Evolutionary conservation across 2,888 invertebrate species (phyloP).

Genomic region (Dasysyrphus albostriatus): DNA sequence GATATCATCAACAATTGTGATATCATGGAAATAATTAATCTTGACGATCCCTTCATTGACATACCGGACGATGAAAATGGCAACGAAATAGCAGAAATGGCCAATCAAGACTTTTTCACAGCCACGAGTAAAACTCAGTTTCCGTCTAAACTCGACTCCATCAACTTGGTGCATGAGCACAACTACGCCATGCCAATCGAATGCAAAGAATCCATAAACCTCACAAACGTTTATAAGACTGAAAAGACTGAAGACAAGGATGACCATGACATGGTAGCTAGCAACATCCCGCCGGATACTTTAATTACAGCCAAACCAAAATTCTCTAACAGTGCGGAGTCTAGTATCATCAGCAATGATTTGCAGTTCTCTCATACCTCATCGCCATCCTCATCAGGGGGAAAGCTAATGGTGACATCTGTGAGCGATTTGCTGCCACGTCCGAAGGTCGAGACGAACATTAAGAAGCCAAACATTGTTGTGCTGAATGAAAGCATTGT

Average conservation of each 20-base stretch:
- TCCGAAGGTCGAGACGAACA: conserved; percentile 34
- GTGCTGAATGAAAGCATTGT: conserved; percentile 83
- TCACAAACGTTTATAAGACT: conserved; percentile 80
- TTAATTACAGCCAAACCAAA: conserved; percentile 63
- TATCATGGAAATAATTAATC: conserved; percentile 83
- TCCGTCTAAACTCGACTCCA: conserved; percentile 4
- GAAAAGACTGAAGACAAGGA: conserved; percentile 80
- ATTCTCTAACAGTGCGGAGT: conserved; percentile 21
- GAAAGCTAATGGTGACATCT: conserved; percentile 72
- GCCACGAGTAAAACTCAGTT: conserved; percentile 1
- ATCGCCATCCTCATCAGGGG: conserved; percentile 68
- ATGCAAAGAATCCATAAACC: conserved; percentile 80
- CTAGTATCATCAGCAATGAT: conserved; percentile 39
- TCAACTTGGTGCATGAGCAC: conserved; percentile 80
- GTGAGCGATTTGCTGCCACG: conserved; percentile 67
- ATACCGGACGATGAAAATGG: conserved; percentile 81
- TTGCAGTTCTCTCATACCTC: conserved; percentile 25
- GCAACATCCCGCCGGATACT: conserved; percentile 32
- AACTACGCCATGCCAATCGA: conserved; percentile 80
- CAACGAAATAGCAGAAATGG: conserved; percentile 57
- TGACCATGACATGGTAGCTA: conserved; percentile 69
- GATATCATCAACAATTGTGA: conserved; percentile 83
- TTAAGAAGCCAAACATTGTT: conserved; percentile 81
- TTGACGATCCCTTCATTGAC: conserved; percentile 83
- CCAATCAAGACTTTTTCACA: conserved; percentile 29